Base-by-base conservation (phyloP, 1,140 invertebrate genomes). In the Bicyclus anynana region DNA sequence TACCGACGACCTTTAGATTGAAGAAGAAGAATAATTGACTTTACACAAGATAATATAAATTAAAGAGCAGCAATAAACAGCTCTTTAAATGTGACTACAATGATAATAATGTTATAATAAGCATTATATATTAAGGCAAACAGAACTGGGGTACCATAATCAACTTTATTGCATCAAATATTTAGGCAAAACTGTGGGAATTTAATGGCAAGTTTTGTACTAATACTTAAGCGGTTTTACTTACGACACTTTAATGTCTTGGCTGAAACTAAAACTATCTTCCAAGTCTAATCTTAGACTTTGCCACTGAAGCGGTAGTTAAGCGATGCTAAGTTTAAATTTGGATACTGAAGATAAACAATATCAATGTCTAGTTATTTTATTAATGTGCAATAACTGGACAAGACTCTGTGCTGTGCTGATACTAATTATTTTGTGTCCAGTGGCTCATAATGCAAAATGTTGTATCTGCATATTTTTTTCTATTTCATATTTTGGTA, bases 161-260 rank as follows among this genome's bases (percentile, higher is more conserved):
- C 16, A 38, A 16, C 1, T 38, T 38, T 38, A 38, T 16, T 16
- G 37, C 12, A 23, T 47, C 12, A 47, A 47, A 47, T 14, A 47
- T 7, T 27, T 27, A 4, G 21, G 5, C n/a, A 26, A n/a, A n/a
- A n/a, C n/a, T n/a, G n/a, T n/a, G n/a, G n/a, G 44, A 47, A 16
- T 46, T 5, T 46, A 46, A 46, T 16, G 17, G 17, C 23, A 47
- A 40, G 50, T 59, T 59, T 53, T 59, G 18, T 53, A 53, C 52
- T 47, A 40, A 33, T 56, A 61, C 57, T 58, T 51, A 64, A 53
- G 69, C 59, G 74, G 70, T 74, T 76, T 55, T 59, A 65, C 71
- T 79, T 76, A 81, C 71, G 69, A 65, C 65, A 74, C 59, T 81
- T 81, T 79, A 81, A 81, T 77, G 72, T 69, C 53, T 66, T 67